A percentile compares a stretch with the other conserved stretches of the same genome.
Evolutionary conservation across 1,140 invertebrate genomes (phyloP).

Genomic region (Ceratoteleas bidentatus): DNA sequence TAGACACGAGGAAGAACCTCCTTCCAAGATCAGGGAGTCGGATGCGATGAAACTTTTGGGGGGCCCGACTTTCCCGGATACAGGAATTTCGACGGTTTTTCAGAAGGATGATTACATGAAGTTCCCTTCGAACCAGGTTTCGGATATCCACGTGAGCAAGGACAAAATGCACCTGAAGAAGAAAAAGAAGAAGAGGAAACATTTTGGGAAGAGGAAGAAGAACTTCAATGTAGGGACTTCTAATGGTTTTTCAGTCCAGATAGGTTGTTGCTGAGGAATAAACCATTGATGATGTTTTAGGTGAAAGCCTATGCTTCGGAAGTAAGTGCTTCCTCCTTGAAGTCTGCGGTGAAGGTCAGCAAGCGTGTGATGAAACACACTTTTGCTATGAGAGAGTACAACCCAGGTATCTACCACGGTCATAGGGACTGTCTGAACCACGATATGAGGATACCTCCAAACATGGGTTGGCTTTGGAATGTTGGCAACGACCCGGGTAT

Average conservation of each 20-base stretch:
- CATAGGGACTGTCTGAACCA: constrained; percentile 74
- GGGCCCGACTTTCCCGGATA: neutral
- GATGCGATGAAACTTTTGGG: neutral
- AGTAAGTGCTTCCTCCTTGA: neutral
- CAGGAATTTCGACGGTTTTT: constrained; percentile 31
- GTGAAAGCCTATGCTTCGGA: neutral
- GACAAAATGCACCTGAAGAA: neutral
- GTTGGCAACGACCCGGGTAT: constrained; percentile 56
- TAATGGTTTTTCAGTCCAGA: neutral
- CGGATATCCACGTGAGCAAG: neutral
- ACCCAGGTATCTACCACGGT: constrained; percentile 71
- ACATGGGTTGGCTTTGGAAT: constrained; percentile 79
- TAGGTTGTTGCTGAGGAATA: neutral
- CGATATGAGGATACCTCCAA: constrained; percentile 72
- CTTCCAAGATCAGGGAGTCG: neutral
- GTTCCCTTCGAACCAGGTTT: constrained; percentile 4
- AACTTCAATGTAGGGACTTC: constrained; percentile 5
- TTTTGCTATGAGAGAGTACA: constrained; percentile 56
- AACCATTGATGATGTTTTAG: constrained; percentile 1
- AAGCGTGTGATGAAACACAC: constrained; percentile 71
- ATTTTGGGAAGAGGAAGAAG: constrained; percentile 14
- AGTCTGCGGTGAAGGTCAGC: constrained; percentile 61
- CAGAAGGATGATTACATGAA: constrained; percentile 7
- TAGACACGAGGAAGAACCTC: neutral
- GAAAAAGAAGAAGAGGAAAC: constrained; percentile 1